Evolutionary conservation across 2,888 invertebrate genomes (phyloP), one percentile per base, ranked within the genome.

Genomic region (Amphimallon solstitiale): DNA sequence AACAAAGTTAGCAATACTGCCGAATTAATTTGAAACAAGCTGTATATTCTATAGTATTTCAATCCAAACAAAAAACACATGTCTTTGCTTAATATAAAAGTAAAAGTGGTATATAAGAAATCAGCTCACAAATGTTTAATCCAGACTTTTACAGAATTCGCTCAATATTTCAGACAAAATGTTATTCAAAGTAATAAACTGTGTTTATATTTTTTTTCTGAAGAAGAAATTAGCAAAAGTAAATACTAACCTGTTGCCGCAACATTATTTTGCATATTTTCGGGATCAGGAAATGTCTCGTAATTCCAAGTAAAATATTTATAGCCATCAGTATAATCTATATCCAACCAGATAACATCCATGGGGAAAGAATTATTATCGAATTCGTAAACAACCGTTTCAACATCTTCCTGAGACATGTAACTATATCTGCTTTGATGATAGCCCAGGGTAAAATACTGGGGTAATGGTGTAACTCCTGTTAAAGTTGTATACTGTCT

Each of bases 381-480:
- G 80, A 97, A 96, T 71, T 89, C 90, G 3, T 89, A 89, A 68
- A 90, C 88, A 0, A 98, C 94, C 19, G 87, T 84, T 17, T 89
- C 86, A 0, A 99, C 95, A 81, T 99, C 98, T 2, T 91, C 90
- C 78, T 97, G 92, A 79, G 96, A 95, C 73, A 95, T 94, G 83
- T 99, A 99, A 82, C 98, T 98, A 97, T 97, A 98, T 37, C 98
- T 89, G 69, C 91, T 91, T 80, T 98, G 98, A 82, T 98, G 98
- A 80, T 97, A 97, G 1, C 89, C 95, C 43, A 98, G 84, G 0
- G 95, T 86, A 84, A 93, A 95, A 77, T 89, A 85, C 67, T 95
- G 98, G 0, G 98, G 98, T 48, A 98, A 77, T 1, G 92, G 92
- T 5, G 93, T 90, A 0, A 89, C 87, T 12, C 98, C 98, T 0